phyloP scores from a whole-genome alignment of 2,888 invertebrate genomes.

The Stenotaenia linearis region DNA sequence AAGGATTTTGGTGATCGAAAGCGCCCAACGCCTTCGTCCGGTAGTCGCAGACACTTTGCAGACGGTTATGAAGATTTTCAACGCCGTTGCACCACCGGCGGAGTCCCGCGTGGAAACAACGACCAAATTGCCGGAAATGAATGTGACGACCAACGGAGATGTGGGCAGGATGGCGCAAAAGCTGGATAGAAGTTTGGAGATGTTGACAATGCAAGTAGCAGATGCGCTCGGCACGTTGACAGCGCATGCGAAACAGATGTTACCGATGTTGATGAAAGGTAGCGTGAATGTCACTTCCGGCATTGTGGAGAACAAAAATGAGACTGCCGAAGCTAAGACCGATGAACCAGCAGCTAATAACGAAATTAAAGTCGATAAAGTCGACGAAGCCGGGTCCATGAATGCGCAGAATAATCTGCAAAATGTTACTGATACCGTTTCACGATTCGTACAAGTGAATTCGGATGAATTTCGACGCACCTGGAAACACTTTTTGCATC shows the following conservation, averaged over 20 bases:
- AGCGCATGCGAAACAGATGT: constrained; percentile 24
- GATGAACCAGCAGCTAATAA: neutral
- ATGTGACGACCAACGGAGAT: neutral
- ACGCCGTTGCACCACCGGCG: constrained; percentile 21
- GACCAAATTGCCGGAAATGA: neutral
- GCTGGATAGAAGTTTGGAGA: constrained; percentile 24
- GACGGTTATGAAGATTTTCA: constrained; percentile 31
- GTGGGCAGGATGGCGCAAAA: constrained; percentile 4
- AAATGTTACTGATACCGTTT: constrained; percentile 18
- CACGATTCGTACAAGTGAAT: constrained; percentile 20
- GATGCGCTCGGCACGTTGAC: constrained; percentile 21
- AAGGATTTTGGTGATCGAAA: constrained; percentile 3
- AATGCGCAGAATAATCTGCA: neutral
- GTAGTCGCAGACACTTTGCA: constrained; percentile 29
- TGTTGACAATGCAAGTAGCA: constrained; percentile 21
- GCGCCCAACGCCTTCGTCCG: constrained; percentile 29
- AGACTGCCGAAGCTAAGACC: constrained; percentile 4
- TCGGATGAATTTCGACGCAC: constrained; percentile 31
- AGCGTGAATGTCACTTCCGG: neutral
- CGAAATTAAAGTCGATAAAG: neutral
- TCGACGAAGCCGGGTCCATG: neutral
- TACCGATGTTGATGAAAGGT: neutral
- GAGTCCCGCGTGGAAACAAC: neutral
- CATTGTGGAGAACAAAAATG: constrained; percentile 2
- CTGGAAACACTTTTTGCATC: constrained; percentile 31